Evolutionary conservation across 2,113 vertebrate genomes (phyloP).

Genomic region (Halichoerus grypus): DNA sequence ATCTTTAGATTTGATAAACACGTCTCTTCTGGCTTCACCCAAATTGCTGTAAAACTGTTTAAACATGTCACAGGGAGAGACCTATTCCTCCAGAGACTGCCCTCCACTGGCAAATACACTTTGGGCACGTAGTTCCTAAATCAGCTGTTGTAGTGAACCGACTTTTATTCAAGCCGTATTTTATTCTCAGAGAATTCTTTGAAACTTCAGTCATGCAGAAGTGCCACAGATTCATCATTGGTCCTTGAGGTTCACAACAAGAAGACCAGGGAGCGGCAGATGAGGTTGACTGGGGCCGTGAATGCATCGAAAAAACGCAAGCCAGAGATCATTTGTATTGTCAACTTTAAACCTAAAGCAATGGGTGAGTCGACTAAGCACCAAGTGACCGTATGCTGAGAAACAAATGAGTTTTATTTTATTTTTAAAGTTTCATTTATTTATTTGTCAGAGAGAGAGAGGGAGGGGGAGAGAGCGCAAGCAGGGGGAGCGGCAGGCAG

Average conservation of each 20-base stretch:
- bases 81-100: neutral
- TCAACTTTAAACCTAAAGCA: neutral
- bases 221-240: fast-evolving
- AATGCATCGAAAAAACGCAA: no score
- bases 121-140: fast-evolving
- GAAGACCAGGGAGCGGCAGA: fast-evolving
- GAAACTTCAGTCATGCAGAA: neutral
- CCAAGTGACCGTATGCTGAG: no score
- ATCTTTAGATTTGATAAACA: neutral
- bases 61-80: neutral
- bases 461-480: no score
- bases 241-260: neutral
- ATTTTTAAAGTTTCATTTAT: no score
- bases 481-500: no score
- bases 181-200: neutral
- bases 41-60: neutral
- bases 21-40: neutral
- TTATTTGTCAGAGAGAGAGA: no score
- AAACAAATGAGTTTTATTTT: no score
- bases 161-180: fast-evolving
- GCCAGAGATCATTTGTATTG: neutral
- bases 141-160: neutral
- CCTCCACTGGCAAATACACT: neutral
- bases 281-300: fast-evolving
- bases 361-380: no score